Evolutionary conservation across 2,797 vertebrate genomes (phyloP).

Genomic region (Hypotaenidia okinawae): DNA sequence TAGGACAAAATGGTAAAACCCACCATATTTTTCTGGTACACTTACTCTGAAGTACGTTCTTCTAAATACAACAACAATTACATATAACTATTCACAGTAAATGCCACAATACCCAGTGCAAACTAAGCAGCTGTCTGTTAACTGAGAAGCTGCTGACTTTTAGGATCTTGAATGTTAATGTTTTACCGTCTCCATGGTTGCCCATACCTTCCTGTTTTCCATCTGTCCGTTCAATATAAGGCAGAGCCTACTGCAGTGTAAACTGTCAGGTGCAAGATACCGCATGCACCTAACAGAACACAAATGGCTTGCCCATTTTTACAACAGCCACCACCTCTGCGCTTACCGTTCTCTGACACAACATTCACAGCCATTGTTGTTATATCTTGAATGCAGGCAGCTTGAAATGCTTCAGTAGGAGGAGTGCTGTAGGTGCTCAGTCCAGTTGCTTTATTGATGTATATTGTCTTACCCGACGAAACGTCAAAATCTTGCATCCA

Average conservation of each 20-base stretch:
- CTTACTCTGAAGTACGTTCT: not conserved
- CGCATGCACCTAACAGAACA: not conserved
- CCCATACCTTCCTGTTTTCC: not conserved
- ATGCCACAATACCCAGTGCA: not conserved
- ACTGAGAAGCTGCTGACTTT: not conserved
- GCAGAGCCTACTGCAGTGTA: not conserved
- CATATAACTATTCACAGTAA: not conserved
- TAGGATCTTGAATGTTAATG: not conserved
- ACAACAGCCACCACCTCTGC: not conserved
- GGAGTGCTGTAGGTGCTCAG: conserved; percentile 88
- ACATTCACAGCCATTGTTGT: conserved; percentile 90
- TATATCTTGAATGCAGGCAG: conserved; percentile 85
- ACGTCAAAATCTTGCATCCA: conserved; percentile 91
- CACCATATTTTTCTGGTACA: not conserved
- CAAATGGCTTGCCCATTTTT: not conserved
- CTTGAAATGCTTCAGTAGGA: conserved; percentile 68
- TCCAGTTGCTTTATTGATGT: conserved; percentile 91
- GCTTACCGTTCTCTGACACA: conserved; percentile 86
- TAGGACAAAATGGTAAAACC: not conserved
- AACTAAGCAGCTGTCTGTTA: not conserved
- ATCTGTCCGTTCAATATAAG: not conserved
- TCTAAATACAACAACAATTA: not conserved
- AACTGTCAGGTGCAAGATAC: not conserved
- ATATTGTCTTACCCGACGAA: conserved; percentile 83
- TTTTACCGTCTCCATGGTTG: not conserved